phyloP scores from a whole-genome alignment of 1,140 invertebrate species.

The Drepana arcuata region DNA sequence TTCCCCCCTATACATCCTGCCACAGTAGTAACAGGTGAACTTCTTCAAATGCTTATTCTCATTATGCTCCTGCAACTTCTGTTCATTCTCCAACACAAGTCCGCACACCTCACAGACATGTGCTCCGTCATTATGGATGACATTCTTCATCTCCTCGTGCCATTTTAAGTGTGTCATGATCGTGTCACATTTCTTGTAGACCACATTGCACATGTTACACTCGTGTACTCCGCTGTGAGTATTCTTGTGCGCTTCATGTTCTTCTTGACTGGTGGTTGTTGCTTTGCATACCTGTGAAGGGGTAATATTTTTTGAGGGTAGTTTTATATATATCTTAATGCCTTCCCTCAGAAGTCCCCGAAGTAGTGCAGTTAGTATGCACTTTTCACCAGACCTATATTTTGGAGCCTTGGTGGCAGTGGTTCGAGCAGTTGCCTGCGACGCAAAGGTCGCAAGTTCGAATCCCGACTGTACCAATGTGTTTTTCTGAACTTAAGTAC shows the following conservation, averaged over 20 bases:
- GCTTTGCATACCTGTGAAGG: constrained; percentile 52
- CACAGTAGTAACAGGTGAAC: constrained; percentile 56
- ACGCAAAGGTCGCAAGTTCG: too few species aligned
- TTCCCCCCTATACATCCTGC: constrained; percentile 45
- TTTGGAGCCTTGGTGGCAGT: too few species aligned
- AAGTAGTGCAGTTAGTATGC: too few species aligned
- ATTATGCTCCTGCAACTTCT: constrained; percentile 30
- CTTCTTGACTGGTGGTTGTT: constrained; percentile 36
- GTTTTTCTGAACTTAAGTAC: too few species aligned
- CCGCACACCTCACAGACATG: constrained; percentile 53
- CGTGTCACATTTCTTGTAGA: constrained; percentile 42
- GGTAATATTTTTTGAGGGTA: too few species aligned
- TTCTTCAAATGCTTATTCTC: constrained; percentile 44
- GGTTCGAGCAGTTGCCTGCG: too few species aligned
- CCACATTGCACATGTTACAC: constrained; percentile 37
- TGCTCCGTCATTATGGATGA: constrained; percentile 21
- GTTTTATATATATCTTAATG: too few species aligned
- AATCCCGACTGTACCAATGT: too few species aligned
- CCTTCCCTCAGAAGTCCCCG: too few species aligned
- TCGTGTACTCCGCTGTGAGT: constrained; percentile 40
- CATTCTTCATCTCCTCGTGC: constrained; percentile 37
- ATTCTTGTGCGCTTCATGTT: constrained; percentile 37
- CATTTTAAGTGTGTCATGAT: constrained; percentile 46
- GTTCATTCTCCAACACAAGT: constrained; percentile 26
- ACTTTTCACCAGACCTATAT: too few species aligned